Percentiles rank a stretch among this genome's conserved stretches.
Conservation (phyloP, 2,888 invertebrate species). For the Oscheius myriophilus region DNA sequence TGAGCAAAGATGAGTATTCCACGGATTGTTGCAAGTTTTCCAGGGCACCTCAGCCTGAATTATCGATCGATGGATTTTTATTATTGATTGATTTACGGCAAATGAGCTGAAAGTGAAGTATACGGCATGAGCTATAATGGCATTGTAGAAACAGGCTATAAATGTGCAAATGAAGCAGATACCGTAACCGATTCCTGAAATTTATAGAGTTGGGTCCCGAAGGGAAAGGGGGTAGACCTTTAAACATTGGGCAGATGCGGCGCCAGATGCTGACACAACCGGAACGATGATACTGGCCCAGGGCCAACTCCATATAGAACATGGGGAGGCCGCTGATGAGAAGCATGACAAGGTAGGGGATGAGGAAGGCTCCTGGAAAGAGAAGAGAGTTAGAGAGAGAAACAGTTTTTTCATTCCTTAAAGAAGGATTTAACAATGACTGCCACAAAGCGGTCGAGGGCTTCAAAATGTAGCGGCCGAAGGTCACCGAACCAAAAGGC, state of each 20-base stretch:
- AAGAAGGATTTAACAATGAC: no score
- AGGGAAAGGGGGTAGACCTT: constrained; percentile 78
- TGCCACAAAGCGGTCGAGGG: no score
- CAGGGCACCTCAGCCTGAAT: constrained; percentile 78
- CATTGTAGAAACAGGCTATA: constrained; percentile 94
- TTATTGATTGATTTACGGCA: constrained; percentile 44
- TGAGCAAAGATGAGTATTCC: constrained; percentile 84
- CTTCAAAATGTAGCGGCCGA: no score
- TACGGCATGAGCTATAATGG: constrained; percentile 93
- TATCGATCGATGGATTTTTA: background rate
- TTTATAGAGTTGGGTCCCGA: constrained; percentile 6
- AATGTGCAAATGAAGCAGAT: constrained; percentile 94
- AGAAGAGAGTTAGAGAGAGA: no score
- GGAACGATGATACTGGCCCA: constrained; percentile 90
- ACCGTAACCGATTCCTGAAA: constrained; percentile 87
- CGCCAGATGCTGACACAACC: constrained; percentile 93
- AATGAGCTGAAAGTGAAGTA: constrained; percentile 85
- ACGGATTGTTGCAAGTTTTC: constrained; percentile 85
- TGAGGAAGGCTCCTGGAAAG: constrained; percentile 80
- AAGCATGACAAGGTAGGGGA: constrained; percentile 88
- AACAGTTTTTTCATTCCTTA: no score
- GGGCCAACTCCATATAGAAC: constrained; percentile 92
- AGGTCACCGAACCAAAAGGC: no score
- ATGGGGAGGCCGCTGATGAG: constrained; percentile 90
- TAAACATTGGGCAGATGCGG: constrained; percentile 87